Evolutionary conservation across 2,888 invertebrate genomes (phyloP).

Genomic region (Drosophila prolongata): DNA sequence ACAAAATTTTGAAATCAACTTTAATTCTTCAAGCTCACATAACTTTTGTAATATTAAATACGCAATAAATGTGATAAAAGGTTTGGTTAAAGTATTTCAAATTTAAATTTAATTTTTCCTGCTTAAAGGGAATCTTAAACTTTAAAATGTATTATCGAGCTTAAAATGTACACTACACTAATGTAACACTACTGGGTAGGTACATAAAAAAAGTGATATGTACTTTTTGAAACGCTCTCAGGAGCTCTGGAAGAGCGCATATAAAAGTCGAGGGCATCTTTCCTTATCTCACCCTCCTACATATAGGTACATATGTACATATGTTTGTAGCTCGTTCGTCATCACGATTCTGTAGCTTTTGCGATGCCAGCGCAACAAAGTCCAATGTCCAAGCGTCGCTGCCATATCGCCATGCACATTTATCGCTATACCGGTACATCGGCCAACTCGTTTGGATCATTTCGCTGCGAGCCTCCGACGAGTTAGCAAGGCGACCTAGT

Average conservation of each 20-base stretch:
- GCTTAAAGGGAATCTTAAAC: no score
- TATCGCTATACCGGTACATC: slow-evolving; percentile 26
- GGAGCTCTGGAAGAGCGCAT: slow-evolving; percentile 4
- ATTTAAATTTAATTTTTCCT: no score
- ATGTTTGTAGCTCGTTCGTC: slow-evolving; percentile 20
- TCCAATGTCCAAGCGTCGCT: slow-evolving; percentile 58
- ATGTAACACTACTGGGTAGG: no score
- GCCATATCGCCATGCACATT: slow-evolving; percentile 10
- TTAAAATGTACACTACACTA: no score
- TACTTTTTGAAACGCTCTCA: not conserved
- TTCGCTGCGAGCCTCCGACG: slow-evolving; percentile 47
- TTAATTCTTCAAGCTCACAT: no score
- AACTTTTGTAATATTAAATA: no score
- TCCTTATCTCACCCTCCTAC: slow-evolving; percentile 12
- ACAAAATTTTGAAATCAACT: no score
- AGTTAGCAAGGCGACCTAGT: slow-evolving; percentile 47
- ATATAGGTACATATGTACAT: not conserved
- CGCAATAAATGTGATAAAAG: no score
- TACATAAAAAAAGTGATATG: no score
- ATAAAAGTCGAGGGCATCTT: slow-evolving; percentile 12
- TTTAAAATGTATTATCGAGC: no score
- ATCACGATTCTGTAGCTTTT: slow-evolving; percentile 19
- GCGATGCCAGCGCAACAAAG: slow-evolving; percentile 32
- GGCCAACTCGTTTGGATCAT: slow-evolving; percentile 49
- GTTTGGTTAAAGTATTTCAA: no score